Evolutionary conservation across 2,113 vertebrate species (phyloP).

Genomic region (Felis catus): DNA sequence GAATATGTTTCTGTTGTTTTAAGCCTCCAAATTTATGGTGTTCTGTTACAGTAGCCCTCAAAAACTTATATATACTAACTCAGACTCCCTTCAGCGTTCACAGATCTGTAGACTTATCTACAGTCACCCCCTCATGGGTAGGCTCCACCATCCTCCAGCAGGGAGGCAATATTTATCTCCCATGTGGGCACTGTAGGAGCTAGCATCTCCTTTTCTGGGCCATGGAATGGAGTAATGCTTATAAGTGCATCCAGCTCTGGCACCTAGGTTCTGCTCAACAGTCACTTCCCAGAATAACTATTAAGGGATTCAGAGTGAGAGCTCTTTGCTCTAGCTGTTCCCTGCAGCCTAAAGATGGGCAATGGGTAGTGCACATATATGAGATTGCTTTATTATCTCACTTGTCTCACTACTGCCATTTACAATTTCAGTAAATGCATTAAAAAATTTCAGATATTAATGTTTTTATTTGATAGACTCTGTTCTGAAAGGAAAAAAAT

Average conservation of each 20-base stretch:
- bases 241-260: not conserved
- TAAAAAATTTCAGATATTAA: not conserved
- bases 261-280: not conserved
- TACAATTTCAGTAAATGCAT: not conserved
- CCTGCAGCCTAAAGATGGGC: not conserved
- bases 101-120: not conserved
- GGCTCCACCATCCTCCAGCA: not conserved
- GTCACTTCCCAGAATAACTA: not conserved
- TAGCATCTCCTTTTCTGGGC: not conserved
- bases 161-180: not conserved
- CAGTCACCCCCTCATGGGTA: not conserved
- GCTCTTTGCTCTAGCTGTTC: not conserved
- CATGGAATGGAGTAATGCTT: too few species aligned
- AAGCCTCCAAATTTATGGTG: not conserved
- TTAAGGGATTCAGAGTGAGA: not conserved
- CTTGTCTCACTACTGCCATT: not conserved
- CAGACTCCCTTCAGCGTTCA: not conserved
- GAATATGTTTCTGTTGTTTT: not conserved
- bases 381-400: not conserved
- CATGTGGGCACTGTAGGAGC: rapidly evolving
- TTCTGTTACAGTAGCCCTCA: too few species aligned
- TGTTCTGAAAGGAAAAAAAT: not conserved
- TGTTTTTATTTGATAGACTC: not conserved
- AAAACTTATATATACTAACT: not conserved
- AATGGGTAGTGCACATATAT: not conserved